A percentile compares a stretch with the other conserved stretches of the same genome.
Evolutionary conservation across 2,797 vertebrate species (phyloP).

Genomic region (Alcedo atthis): DNA sequence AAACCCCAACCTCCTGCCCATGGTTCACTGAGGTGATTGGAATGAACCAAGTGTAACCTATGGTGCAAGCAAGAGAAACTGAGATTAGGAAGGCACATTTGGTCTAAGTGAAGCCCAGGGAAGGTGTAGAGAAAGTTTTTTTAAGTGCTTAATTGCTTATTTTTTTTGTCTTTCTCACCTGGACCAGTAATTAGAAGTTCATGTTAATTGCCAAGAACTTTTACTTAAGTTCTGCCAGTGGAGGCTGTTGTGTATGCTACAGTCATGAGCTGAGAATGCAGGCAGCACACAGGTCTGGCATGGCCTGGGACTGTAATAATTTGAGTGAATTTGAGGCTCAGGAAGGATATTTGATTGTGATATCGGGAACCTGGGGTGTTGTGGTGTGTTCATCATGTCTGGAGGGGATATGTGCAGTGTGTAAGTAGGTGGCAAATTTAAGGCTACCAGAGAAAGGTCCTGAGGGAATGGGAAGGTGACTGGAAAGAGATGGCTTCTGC

Average conservation of each 20-base stretch:
- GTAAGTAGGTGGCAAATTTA: background rate
- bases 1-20: fast-evolving
- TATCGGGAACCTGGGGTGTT: background rate
- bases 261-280: background rate
- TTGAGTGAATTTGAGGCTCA: background rate
- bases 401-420: background rate
- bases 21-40: background rate
- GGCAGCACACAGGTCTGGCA: background rate
- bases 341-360: background rate
- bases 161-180: background rate
- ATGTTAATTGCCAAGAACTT: background rate
- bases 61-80: background rate
- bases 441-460: background rate
- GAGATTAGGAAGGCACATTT: background rate
- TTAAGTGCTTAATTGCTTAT: background rate
- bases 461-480: background rate
- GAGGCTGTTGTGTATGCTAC: background rate
- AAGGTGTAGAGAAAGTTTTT: background rate
- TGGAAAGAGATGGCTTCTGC: background rate
- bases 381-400: background rate
- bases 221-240: too few species aligned
- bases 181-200: background rate
- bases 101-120: background rate
- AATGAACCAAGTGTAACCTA: background rate
- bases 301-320: background rate